Percentiles rank a stretch among this genome's conserved stretches.
phyloP scores from a whole-genome alignment of 1,140 invertebrate genomes.

The Elysia chlorotica region DNA sequence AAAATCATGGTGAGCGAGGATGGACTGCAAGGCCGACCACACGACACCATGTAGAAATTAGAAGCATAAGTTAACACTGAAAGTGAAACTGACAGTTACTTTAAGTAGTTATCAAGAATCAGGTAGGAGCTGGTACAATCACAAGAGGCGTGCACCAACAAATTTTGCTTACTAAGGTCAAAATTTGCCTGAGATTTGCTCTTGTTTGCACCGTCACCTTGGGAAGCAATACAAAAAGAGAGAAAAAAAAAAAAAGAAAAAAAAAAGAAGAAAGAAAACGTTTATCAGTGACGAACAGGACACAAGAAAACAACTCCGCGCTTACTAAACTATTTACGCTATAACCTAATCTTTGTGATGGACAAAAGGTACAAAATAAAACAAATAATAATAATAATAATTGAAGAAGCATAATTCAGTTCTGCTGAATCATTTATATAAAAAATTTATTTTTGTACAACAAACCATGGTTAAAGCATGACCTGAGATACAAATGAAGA shows the following conservation, averaged over 20 bases:
- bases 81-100: slow-evolving; percentile 19
- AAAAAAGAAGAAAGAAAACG: slow-evolving; percentile 1
- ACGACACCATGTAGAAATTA: slow-evolving; percentile 2
- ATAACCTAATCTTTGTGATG: too few relatives aligned
- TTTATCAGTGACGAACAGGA: slow-evolving; percentile 16
- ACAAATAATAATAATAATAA: neutral
- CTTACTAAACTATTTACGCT: too few relatives aligned
- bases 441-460: too few relatives aligned
- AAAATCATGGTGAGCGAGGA: neutral
- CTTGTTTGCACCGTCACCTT: slow-evolving; percentile 29
- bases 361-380: too few relatives aligned
- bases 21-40: slow-evolving; percentile 11
- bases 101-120: slow-evolving; percentile 19
- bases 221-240: slow-evolving; percentile 24
- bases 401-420: too few relatives aligned
- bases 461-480: too few relatives aligned
- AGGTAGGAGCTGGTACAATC: slow-evolving; percentile 25
- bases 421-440: too few relatives aligned
- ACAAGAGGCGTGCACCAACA: slow-evolving; percentile 29
- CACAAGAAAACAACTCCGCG: slow-evolving; percentile 22
- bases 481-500: too few relatives aligned
- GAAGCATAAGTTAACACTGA: slow-evolving; percentile 16
- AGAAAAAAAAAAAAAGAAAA: slow-evolving; percentile 6
- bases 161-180: slow-evolving; percentile 28
- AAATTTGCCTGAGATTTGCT: slow-evolving; percentile 28